Evolutionary conservation across 1,140 invertebrate species (phyloP), one percentile per base, ranked within the genome.

Genomic region (Drosophila virilis): DNA sequence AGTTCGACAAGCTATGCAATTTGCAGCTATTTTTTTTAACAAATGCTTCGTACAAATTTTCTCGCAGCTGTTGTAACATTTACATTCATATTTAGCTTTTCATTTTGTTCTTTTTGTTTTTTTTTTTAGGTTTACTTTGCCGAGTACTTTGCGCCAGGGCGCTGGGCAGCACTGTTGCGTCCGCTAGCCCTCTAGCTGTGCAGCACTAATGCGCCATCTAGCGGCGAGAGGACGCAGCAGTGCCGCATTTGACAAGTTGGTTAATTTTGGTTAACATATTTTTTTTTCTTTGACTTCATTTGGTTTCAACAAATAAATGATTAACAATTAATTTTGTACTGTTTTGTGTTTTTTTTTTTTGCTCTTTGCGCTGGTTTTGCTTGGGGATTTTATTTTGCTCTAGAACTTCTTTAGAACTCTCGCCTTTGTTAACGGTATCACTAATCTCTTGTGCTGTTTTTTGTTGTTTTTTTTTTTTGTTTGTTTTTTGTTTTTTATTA

Each of bases 251-350:
- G 50, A 28, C 28, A 51, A 60, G 37, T 68, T 58, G 9, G 5
- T 66, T 22, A 10, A 15, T 51, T 58, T 42, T 51, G 37, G 35
- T 37, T 68, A 65, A 58, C 51, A 80, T 58, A 50, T 68, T 74
- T 51, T 68, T 74, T 51, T 52, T 74, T 54, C 9, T 48, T 57
- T 38, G 40, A 43, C 46, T 52, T 65, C 58, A 62, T 66, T 70
- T 51, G 22, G 17, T 68, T 78, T 78, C 68, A 86, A 81, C 66
- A 90, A 90, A 90, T 78, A 90, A 81, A 72, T 74, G 57, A 68
- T 69, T 77, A 85, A 88, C 78, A 88, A 76, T 88, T 82, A 82
- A 82, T 88, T 86, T 86, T 88, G 83, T 88, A 82, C 78, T 82
- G 78, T 83, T 82, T 64, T 59, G 33, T 76, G 66, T 77, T 66